phyloP scores from a whole-genome alignment of 2,888 invertebrate species.

The Bellardia bayeri region DNA sequence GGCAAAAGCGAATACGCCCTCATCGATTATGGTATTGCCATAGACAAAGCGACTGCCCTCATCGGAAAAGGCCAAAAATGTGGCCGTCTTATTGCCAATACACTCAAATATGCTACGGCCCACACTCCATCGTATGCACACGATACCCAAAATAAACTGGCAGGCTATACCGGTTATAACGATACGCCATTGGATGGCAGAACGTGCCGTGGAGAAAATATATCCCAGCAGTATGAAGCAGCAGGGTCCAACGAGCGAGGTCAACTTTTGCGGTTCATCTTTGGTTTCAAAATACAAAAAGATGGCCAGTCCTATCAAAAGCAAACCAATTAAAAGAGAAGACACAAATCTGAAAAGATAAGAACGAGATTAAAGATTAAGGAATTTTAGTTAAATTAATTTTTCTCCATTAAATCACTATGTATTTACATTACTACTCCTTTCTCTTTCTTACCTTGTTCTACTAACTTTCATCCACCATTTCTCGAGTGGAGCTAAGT shows the following conservation, averaged over 20 bases:
- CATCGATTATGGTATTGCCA: constrained; percentile 87
- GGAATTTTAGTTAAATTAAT: too few relatives aligned
- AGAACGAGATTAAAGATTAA: too few relatives aligned
- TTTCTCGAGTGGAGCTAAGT: constrained; percentile 76
- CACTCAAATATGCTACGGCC: constrained; percentile 89
- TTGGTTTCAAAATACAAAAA: constrained; percentile 88
- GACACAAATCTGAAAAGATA: constrained; percentile 84
- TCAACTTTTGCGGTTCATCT: constrained; percentile 86
- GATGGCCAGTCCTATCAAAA: constrained; percentile 85
- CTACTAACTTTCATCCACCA: constrained; percentile 79
- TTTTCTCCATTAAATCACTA: neutral
- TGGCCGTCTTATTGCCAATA: constrained; percentile 87
- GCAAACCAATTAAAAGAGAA: constrained; percentile 82
- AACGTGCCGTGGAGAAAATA: constrained; percentile 87
- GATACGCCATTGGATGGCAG: constrained; percentile 90
- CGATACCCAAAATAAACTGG: constrained; percentile 93
- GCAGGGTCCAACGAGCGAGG: constrained; percentile 88
- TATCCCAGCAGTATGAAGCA: constrained; percentile 88
- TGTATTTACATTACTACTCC: neutral
- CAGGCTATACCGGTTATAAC: constrained; percentile 91
- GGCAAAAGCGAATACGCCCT: constrained; percentile 92
- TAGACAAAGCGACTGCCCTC: constrained; percentile 94
- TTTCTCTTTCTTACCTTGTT: constrained; percentile 75
- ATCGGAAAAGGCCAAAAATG: constrained; percentile 91
- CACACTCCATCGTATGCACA: constrained; percentile 93